A percentile compares a stretch with the other conserved stretches of the same genome.
Evolutionary conservation across 2,797 vertebrate genomes (phyloP).

Genomic region (Semotilus atromaculatus): DNA sequence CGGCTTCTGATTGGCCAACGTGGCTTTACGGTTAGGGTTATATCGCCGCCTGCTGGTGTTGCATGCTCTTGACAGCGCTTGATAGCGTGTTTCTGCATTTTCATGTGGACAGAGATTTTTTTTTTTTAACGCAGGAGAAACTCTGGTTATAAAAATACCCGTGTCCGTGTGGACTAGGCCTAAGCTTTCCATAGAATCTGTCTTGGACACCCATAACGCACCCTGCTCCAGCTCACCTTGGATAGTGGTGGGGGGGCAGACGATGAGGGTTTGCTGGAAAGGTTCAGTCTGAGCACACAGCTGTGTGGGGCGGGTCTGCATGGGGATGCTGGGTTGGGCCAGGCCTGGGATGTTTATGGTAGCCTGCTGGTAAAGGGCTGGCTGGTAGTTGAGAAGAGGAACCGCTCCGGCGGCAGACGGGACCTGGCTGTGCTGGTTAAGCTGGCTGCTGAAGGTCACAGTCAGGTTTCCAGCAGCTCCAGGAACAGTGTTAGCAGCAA

Average conservation of each 20-base stretch:
- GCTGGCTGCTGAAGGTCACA: constrained; percentile 98
- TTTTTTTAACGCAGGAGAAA: too few relatives aligned
- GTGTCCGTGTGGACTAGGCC: too few relatives aligned
- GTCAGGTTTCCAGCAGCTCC: constrained; percentile 96
- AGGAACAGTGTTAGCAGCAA: constrained; percentile 91
- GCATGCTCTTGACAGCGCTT: too few relatives aligned
- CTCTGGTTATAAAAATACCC: too few relatives aligned
- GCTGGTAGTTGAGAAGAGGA: constrained; percentile 96
- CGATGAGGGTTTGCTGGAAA: constrained; percentile 98
- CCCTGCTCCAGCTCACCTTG: constrained; percentile 19
- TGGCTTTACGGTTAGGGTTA: too few relatives aligned
- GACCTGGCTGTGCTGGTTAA: constrained; percentile 98
- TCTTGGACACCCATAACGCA: neutral
- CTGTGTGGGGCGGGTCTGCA: constrained; percentile 91
- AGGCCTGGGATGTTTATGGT: constrained; percentile 96
- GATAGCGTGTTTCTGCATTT: too few relatives aligned
- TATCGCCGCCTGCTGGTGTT: too few relatives aligned
- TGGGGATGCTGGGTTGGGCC: constrained; percentile 91
- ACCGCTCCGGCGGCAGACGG: constrained; percentile 92
- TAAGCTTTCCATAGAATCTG: neutral
- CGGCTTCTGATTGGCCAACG: too few relatives aligned
- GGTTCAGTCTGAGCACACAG: constrained; percentile 94
- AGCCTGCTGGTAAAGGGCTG: constrained; percentile 95
- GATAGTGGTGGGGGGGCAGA: constrained; percentile 90
- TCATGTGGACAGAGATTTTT: too few relatives aligned